Evolutionary conservation across 2,113 vertebrate species (phyloP).

Genomic region (Suricata suricatta): DNA sequence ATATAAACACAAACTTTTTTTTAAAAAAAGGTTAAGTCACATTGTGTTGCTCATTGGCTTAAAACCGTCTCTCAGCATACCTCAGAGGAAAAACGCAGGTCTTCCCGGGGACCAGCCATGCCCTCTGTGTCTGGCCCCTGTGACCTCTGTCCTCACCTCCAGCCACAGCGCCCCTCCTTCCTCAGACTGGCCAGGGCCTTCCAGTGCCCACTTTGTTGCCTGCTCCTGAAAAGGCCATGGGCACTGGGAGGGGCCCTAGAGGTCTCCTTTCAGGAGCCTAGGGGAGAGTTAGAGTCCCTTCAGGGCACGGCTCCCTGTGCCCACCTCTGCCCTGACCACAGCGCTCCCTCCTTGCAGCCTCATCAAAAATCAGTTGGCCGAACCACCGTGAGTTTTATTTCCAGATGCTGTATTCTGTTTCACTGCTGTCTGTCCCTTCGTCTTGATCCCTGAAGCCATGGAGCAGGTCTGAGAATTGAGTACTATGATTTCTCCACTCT

Average conservation of each 20-base stretch:
- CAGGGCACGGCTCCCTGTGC: neutral
- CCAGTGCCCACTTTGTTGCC: neutral
- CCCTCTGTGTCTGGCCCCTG: neutral
- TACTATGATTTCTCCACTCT: slow-evolving; percentile 19
- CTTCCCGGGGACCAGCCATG: neutral
- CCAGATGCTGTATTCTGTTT: neutral
- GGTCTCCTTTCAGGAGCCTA: neutral
- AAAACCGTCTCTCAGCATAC: neutral
- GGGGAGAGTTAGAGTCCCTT: neutral
- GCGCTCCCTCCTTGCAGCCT: neutral
- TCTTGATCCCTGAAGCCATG: neutral
- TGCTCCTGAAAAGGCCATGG: neutral
- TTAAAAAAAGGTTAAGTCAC: neutral
- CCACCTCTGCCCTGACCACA: neutral
- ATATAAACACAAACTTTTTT: too few species aligned
- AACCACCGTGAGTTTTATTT: neutral
- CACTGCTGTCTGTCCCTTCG: neutral
- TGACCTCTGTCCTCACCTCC: neutral
- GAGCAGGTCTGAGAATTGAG: slow-evolving; percentile 16
- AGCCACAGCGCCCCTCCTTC: neutral
- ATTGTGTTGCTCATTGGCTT: neutral
- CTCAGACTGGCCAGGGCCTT: neutral
- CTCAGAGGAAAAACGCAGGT: neutral
- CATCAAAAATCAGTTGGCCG: neutral
- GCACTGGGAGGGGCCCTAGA: neutral